Percentiles rank a stretch among this genome's conserved stretches.
Evolutionary conservation across 2,797 vertebrate species (phyloP).

Genomic region (Decapterus maruadsi): DNA sequence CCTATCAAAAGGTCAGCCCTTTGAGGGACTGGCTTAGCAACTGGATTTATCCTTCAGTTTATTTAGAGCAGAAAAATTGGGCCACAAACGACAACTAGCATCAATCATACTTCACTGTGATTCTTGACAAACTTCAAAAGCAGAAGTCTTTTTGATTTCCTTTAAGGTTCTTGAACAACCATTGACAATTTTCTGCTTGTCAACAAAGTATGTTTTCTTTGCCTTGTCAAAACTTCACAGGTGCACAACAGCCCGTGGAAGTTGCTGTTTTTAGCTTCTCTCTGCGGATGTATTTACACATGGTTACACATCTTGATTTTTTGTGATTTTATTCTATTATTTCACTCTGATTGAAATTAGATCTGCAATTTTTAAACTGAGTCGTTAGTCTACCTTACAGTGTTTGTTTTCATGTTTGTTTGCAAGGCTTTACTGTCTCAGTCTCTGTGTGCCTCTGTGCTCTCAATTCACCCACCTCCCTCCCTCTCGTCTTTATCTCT

Average conservation of each 20-base stretch:
- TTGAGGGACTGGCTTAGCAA: slow-evolving; percentile 75
- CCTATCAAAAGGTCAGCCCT: slow-evolving; percentile 82
- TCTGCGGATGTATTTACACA: slow-evolving; percentile 10
- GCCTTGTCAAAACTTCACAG: slow-evolving; percentile 7
- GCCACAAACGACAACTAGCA: slow-evolving; percentile 55
- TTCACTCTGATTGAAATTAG: slow-evolving; percentile 19
- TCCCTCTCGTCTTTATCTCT: slow-evolving; percentile 19
- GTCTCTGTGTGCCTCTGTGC: not conserved
- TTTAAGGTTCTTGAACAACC: slow-evolving; percentile 20
- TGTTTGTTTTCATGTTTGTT: slow-evolving; percentile 24
- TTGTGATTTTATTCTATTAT: slow-evolving; percentile 4
- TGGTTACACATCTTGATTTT: not conserved
- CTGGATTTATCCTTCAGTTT: slow-evolving; percentile 81
- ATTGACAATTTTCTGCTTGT: not conserved
- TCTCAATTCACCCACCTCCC: slow-evolving; percentile 1
- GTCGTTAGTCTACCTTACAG: not conserved
- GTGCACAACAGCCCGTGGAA: not conserved
- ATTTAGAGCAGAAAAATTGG: slow-evolving; percentile 82
- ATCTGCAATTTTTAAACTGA: not conserved
- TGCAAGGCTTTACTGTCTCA: not conserved
- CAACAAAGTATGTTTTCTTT: slow-evolving; percentile 10
- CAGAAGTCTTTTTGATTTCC: slow-evolving; percentile 50
- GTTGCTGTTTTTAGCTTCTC: not conserved
- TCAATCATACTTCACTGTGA: slow-evolving; percentile 74
- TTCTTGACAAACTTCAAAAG: slow-evolving; percentile 64